These are phyloP conservation scores for Pachyramphus minor DNA, from an alignment of 2,113 vertebrate genomes.

Conservation along the genomic window DNA sequence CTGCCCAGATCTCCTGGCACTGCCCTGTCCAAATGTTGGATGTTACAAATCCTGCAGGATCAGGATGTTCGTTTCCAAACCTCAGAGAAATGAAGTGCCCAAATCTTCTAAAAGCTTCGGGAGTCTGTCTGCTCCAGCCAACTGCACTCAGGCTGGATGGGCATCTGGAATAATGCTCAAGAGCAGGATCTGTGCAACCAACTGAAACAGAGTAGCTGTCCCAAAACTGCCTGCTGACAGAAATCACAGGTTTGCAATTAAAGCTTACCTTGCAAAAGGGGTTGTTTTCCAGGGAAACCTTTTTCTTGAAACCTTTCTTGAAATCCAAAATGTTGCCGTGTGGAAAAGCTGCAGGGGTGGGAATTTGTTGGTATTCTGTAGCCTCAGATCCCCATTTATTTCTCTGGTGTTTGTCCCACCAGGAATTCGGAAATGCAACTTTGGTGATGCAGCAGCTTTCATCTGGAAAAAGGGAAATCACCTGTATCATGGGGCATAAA, in stretches of 20 bases:
- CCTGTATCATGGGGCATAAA: conserved; percentile 1
- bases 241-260: conserved; percentile 51
- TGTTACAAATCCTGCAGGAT: not conserved
- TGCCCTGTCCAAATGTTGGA: not conserved
- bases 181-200: conserved; percentile 11
- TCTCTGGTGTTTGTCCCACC: not conserved
- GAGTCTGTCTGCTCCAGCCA: not conserved
- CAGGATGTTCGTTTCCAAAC: not conserved
- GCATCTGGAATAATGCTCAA: conserved; percentile 19
- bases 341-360: not conserved
- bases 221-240: conserved; percentile 35
- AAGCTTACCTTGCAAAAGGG: conserved; percentile 28
- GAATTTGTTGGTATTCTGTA: not conserved
- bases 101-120: not conserved
- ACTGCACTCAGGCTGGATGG: not conserved
- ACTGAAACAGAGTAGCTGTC: conserved; percentile 8
- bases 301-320: not conserved
- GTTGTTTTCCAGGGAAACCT: conserved; percentile 24
- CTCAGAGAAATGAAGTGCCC: not conserved
- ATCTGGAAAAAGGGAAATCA: not conserved
- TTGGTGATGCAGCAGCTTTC: not conserved
- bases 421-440: conserved; percentile 6
- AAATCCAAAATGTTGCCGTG: conserved; percentile 15
- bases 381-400: not conserved
- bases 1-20: not conserved